Evolutionary conservation across 2,888 invertebrate species (phyloP).

Genomic region (Himalopsyche tibetana): DNA sequence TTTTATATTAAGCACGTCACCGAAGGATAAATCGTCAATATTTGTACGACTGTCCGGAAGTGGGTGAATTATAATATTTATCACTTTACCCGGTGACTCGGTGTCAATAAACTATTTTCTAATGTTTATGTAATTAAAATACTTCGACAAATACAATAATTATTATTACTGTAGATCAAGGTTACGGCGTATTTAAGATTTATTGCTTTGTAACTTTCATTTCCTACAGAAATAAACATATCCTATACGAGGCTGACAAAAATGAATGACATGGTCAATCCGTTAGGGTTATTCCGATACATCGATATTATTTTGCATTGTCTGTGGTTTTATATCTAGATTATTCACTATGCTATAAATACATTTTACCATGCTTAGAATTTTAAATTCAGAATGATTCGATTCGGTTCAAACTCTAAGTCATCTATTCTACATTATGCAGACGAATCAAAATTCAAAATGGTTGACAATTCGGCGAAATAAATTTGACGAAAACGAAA

Average conservation of each 20-base stretch:
- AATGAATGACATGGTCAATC: conserved; percentile 17
- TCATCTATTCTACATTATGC: no score
- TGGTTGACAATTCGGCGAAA: no score
- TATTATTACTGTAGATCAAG: conserved; percentile 15
- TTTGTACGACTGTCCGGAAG: no score
- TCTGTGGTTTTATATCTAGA: neutral
- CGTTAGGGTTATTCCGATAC: neutral
- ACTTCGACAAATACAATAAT: neutral
- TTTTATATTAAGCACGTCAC: no score
- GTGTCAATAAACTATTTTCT: conserved; percentile 38
- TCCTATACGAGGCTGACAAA: neutral
- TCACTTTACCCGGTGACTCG: conserved; percentile 8
- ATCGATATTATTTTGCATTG: no score
- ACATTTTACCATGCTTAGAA: neutral
- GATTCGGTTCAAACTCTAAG: no score
- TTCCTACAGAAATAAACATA: neutral
- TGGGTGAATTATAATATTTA: no score
- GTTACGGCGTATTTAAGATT: conserved; percentile 34
- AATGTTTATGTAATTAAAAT: conserved; percentile 29
- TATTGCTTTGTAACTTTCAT: conserved; percentile 23
- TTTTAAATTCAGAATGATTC: neutral
- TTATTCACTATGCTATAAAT: neutral
- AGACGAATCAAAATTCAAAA: no score
- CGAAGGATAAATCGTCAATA: no score
- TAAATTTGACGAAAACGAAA: no score